Base-by-base conservation (phyloP, 2,113 vertebrate genomes). In the Lagopus muta region DNA sequence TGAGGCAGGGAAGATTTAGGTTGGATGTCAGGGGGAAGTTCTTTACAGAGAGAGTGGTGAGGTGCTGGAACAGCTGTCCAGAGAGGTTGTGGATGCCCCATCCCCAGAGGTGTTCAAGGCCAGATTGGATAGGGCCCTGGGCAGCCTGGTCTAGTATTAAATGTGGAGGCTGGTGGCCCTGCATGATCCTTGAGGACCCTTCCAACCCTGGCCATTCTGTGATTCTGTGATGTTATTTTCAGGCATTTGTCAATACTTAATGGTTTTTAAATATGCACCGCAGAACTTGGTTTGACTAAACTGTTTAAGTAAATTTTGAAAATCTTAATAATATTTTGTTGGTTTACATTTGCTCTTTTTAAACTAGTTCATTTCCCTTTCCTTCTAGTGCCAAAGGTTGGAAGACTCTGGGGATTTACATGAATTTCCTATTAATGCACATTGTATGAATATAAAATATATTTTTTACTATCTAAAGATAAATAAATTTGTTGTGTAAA, bases 401-500 rank as follows among this genome's bases (percentile, higher is more conserved):
- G 75, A 90, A 71, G 60, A 32, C 11, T 66, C 42, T 74, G 15
- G 13, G 4, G 15, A 20, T 82, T 89, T 74, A 21, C 22, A 48
- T 11, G 11, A 38, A 72, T 61, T 91, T 87, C 25, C 1, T 79
- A 34, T 30, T 86, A 43, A 85, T 83, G 9, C 28, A 18, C 11
- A 32, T 6, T 38, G 5, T 16, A 8, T n/a, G 79, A 89, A 5
- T 45, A 8, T 36, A 90, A 94, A 92, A 50, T 75, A 42, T 81
- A 90, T 52, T 4, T 93, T 27, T 67, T 38, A 47, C 16, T 87
- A 38, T 84, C 65, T 18, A 94, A 69, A 90, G 30, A 73, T 92
- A 94, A 96, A 87, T 80, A 92, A 74, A 96, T 92, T 48, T 73
- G 40, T 60, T 84, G 40, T 70, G 45, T 65, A 67, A 90, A 96